Evolutionary conservation across 1,140 invertebrate genomes (phyloP).

Genomic region (Cotesia typhae): DNA sequence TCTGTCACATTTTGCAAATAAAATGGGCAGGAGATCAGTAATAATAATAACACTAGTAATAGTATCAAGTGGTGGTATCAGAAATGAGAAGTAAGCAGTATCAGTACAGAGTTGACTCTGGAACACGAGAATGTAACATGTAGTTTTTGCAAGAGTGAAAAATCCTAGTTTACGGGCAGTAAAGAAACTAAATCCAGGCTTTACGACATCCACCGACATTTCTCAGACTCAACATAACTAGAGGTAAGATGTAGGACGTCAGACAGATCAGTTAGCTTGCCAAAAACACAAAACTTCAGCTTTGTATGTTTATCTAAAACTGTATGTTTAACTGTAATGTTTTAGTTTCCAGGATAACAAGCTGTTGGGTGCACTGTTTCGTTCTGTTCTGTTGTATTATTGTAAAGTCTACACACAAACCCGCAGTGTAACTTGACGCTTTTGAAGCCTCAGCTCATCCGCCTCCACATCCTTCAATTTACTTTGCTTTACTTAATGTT

Average conservation of each 20-base stretch:
- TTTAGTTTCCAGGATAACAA: too few species aligned
- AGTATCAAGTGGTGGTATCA: background rate
- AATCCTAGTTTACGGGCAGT: constrained; percentile 20
- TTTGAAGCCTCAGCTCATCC: too few species aligned
- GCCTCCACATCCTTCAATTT: too few species aligned
- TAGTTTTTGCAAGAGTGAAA: background rate
- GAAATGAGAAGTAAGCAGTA: background rate
- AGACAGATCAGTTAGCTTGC: constrained; percentile 16
- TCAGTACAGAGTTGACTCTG: too few species aligned
- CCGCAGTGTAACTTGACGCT: too few species aligned
- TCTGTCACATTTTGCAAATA: background rate
- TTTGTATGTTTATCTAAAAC: background rate
- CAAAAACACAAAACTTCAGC: background rate
- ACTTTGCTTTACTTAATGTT: too few species aligned
- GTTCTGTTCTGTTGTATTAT: too few species aligned
- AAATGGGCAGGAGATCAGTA: background rate
- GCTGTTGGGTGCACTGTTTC: too few species aligned
- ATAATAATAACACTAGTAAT: background rate
- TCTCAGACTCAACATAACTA: constrained; percentile 12
- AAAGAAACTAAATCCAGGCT: constrained; percentile 20
- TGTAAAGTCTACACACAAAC: too few species aligned
- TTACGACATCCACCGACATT: constrained; percentile 18
- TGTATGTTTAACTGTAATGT: background rate
- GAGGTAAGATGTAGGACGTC: background rate
- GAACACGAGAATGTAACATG: too few species aligned